Evolutionary conservation across 2,113 vertebrate species (phyloP).

Genomic region (Oxyruncus cristatus): DNA sequence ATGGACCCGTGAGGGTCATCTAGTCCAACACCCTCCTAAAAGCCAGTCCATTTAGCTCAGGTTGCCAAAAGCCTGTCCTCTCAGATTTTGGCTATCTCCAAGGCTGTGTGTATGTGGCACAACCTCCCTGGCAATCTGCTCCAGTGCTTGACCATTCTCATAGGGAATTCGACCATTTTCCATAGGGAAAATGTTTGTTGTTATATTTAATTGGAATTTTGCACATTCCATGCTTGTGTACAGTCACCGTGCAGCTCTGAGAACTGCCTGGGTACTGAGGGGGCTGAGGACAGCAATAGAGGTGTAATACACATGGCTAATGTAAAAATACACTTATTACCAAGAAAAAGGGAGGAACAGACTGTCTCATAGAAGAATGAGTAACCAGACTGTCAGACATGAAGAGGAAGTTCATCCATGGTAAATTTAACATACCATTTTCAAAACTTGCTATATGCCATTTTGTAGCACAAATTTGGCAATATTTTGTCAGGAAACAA

Average conservation of each 20-base stretch:
- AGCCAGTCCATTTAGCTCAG: background rate
- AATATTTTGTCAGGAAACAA: background rate
- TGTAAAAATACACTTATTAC: background rate
- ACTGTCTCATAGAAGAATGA: fast-evolving
- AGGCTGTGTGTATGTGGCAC: background rate
- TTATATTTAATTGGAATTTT: background rate
- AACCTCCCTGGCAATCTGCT: background rate
- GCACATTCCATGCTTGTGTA: background rate
- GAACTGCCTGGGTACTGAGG: background rate
- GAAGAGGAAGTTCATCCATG: background rate
- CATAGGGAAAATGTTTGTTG: background rate
- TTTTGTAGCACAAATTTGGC: background rate
- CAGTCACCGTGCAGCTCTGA: background rate
- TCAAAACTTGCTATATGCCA: background rate
- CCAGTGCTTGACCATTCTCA: background rate
- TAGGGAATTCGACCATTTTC: background rate
- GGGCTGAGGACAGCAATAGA: background rate
- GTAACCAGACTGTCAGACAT: background rate
- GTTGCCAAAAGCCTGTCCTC: background rate
- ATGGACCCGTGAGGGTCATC: background rate
- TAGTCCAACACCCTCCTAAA: background rate
- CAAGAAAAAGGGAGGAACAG: background rate
- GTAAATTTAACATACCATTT: background rate
- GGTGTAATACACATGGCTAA: background rate
- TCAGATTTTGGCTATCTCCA: background rate